Base-by-base conservation (phyloP, 2,888 invertebrate genomes). In the Hyposoter dolosus region DNA sequence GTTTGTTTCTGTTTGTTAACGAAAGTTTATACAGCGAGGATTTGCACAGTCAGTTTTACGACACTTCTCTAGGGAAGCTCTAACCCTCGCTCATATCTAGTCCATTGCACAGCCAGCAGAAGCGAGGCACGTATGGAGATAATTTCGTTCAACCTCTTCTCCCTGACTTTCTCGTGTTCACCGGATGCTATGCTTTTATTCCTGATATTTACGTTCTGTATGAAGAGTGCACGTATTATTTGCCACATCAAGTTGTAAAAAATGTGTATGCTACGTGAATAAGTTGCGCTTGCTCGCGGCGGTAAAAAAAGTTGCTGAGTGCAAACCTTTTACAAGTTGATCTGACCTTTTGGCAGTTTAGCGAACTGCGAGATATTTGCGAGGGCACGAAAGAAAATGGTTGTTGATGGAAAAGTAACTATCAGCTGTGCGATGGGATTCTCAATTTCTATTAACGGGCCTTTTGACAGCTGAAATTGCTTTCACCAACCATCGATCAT, bases 11-110 rank as follows among this genome's bases (percentile, higher is more conserved):
- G 43, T 84, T 80, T 71, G 76, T 77, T 63, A 19, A 56, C 50
- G 69, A 65, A 56, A 66, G 74, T 69, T 56, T 32, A 79, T 79
- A 78, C 65, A 63, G 47, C 28, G 43, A 50, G 45, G 43, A 69
- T 65, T 71, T 69, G 80, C 35, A 47, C 9, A 19, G 28, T 75
- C 80, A 69, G 75, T 75, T 82, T 85, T 85, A 85, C 65, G 69
- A 77, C 85, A 71, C 75, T 53, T 69, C 45, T 68, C 82, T 47
- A 71, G 56, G 15, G 60, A 60, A 69, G 63, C 56, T 60, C n/a
- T 17, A 50, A 43, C 50, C 50, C 60, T 66, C 80, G 65, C 47
- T 80, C 65, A 76, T 84, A 76, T 65, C 17, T 5, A 35, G 71
- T 65, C 75, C 17, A 45, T 53, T 65, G 32, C 75, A 19, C 40